Base-by-base conservation (phyloP, 2,888 invertebrate species). In the Drosophila neotestacea region DNA sequence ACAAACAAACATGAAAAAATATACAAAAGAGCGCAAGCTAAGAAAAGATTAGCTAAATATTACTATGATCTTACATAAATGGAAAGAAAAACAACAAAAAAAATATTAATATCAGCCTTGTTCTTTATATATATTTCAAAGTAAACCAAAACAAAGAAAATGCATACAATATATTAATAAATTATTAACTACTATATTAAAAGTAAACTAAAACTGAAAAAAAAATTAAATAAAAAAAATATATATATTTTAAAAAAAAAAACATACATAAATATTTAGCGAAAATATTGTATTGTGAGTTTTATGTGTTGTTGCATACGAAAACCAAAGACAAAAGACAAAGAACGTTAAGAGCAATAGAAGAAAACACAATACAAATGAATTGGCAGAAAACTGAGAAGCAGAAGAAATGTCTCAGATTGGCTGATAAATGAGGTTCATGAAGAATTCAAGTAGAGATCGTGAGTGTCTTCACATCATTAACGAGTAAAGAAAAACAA, bases 231-330 rank as follows among this genome's bases (percentile, higher is more conserved):
- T 74, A 70, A 69, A 76, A 85, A 73, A 22, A 22, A 22, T 22
- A 22, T 22, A 22, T 22, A 83, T 70, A 77, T 22, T 16, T 6
- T n/a, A n/a, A n/a, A 73, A 81, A 77, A 76, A 68, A 77, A 87
- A 74, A 72, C 73, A 77, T 80, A 88, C 82, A 83, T 72, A 88
- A 91, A 91, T 90, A 91, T 91, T 91, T 91, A 91, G 91, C 88
- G 73, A 88, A 91, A 90, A 91, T 91, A 90, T 90, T 90, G 90
- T 91, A 91, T 90, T 91, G 91, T 91, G 91, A 90, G 90, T 91
- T 91, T 90, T 89, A 89, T 89, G 85, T 91, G 91, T 91, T 91
- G 91, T 91, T 91, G 91, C 89, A 90, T 88, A 81, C 77, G 79
- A 46, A 79, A 85, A 69, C 67, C 61, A 73, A 74, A 72, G 66